Percentiles rank a stretch among this genome's conserved stretches.
Conservation (phyloP, 1,140 invertebrate species). For the Drosophila ironensis region DNA sequence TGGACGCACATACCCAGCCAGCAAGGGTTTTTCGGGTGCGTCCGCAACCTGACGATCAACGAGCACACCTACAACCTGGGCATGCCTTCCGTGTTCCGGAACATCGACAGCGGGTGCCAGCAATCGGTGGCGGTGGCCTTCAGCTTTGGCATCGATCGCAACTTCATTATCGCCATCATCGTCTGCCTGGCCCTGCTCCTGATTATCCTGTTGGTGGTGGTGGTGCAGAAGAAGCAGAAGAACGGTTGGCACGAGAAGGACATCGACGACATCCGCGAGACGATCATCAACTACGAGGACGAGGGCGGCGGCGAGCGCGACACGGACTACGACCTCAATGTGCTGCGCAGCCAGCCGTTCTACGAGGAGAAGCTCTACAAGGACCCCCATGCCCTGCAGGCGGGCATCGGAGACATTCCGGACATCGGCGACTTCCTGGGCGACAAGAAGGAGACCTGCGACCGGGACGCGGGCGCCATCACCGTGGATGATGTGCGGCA, state of each 20-base stretch:
- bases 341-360: conserved; percentile 85
- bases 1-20: conserved; percentile 87
- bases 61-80: conserved; percentile 90
- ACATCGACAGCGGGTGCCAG: conserved; percentile 88
- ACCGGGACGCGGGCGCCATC: conserved; percentile 94
- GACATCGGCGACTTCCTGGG: conserved; percentile 96
- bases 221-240: conserved; percentile 91
- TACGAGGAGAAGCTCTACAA: conserved; percentile 81
- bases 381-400: conserved; percentile 65
- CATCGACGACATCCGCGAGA: conserved; percentile 97
- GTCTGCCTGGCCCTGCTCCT: conserved; percentile 90
- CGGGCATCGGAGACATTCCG: conserved; percentile 84
- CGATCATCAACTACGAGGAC: conserved; percentile 98
- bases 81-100: conserved; percentile 86
- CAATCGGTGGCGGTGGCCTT: conserved; percentile 87
- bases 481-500: conserved; percentile 97
- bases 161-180: conserved; percentile 92
- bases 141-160: conserved; percentile 91
- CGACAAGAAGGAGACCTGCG: conserved; percentile 93
- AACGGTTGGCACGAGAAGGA: conserved; percentile 95
- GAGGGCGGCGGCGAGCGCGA: conserved; percentile 98
- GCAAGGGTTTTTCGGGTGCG: conserved; percentile 91
- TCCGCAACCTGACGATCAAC: conserved; percentile 92
- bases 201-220: conserved; percentile 92
- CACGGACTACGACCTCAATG: conserved; percentile 95